Base-by-base conservation (phyloP, 1,140 invertebrate genomes). In the Bombus waltoni region DNA sequence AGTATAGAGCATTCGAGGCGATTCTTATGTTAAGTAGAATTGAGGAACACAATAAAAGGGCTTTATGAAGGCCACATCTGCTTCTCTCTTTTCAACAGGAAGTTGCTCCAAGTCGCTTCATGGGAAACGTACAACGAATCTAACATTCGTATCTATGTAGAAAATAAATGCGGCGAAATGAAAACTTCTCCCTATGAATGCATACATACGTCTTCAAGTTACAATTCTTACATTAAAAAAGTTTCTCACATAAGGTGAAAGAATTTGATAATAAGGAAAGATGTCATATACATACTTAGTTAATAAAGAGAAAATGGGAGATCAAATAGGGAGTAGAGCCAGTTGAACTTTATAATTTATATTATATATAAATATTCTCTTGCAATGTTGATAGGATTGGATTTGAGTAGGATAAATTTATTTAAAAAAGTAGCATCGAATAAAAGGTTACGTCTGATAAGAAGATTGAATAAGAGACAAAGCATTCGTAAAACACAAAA, bases 31-130 rank as follows among this genome's bases (percentile, higher is more conserved):
- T 59, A 76, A 76, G 18, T 22, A 59, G 74, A n/a, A 76, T 76
- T 22, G 74, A 59, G 74, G 40, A 59, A 76, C 35, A 38, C 22
- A 76, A 59, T 76, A 76, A 76, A 66, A 76, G 47, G 53, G 74
- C 74, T 53, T 40, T 28, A n/a, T 13, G 59, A 76, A 76, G 32
- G 35, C 47, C 25, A 38, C 74, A 76, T 44, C n/a, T 73, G 44
- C 25, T 35, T 38, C 74, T 75, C 44, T 75, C 15, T 57, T 11
- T 59, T 40, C 32, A 59, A 76, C 74, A 76, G 74, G 74, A 76
- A 76, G 74, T 76, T 35, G 42, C 28, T 32, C 40, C 28, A 32
- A 73, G 71, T 44, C 42, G 53, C 4, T 76, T 59, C 74, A 59
- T 76, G 74, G 53, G 74, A 76, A 59, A 32, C 74, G 9, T 38